phyloP scores from a whole-genome alignment of 2,113 vertebrate genomes.

The Perca flavescens region DNA sequence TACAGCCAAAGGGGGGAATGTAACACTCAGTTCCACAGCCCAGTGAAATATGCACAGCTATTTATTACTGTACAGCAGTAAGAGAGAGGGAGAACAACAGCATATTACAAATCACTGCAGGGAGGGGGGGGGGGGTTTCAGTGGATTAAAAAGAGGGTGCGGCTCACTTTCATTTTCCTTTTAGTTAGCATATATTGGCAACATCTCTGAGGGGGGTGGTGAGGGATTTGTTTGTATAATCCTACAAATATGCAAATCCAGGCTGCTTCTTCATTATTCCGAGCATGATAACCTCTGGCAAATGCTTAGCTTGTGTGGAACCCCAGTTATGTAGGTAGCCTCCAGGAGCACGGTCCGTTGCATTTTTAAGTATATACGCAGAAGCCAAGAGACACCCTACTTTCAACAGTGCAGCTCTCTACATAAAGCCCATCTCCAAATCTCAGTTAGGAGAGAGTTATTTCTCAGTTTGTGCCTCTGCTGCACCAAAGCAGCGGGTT shows the following conservation, averaged over 20 bases:
- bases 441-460: background rate
- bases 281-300: conserved; percentile 28
- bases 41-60: conserved; percentile 67
- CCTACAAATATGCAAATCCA: conserved; percentile 66
- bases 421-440: conserved; percentile 17
- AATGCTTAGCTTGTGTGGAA: conserved; percentile 19
- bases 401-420: conserved; percentile 3
- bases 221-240: conserved; percentile 70
- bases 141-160: conserved; percentile 51
- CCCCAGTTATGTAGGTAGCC: conserved; percentile 13
- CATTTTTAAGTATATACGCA: conserved; percentile 25
- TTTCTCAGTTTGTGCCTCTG: conserved; percentile 5
- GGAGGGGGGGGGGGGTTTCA: conserved; percentile 47
- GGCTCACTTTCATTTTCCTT: conserved; percentile 58
- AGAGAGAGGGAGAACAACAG: conserved; percentile 44
- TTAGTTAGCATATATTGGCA: conserved; percentile 48
- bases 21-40: conserved; percentile 46
- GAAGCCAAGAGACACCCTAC: background rate
- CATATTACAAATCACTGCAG: conserved; percentile 52
- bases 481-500: conserved; percentile 20
- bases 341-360: conserved; percentile 14
- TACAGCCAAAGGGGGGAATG: conserved; percentile 65
- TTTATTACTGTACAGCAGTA: conserved; percentile 63
- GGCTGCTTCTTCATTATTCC: conserved; percentile 41
- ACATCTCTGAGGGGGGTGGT: conserved; percentile 39